Percentiles rank a stretch among this genome's conserved stretches.
phyloP scores from a whole-genome alignment of 1,140 invertebrate genomes.

The Zaprionus nigranus region DNA sequence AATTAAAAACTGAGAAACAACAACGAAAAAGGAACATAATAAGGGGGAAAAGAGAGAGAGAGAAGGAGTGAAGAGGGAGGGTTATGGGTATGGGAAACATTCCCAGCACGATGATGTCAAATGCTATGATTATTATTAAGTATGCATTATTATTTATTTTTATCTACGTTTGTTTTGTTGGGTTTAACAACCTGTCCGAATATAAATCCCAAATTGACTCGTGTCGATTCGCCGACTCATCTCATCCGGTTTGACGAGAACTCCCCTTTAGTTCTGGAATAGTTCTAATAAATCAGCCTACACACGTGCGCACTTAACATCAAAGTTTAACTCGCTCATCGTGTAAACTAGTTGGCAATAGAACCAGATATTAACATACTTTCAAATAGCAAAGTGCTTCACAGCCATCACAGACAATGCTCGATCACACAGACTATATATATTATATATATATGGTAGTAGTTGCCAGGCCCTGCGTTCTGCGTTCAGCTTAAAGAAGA shows the following conservation, averaged over 20 bases:
- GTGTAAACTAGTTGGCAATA: conserved; percentile 28
- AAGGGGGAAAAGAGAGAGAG: not conserved
- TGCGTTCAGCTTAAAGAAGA: conserved; percentile 31
- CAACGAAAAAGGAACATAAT: conserved; percentile 16
- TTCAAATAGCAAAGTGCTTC: conserved; percentile 29
- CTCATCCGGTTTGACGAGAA: conserved; percentile 47
- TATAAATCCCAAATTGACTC: conserved; percentile 6
- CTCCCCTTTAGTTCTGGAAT: conserved; percentile 5
- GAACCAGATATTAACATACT: conserved; percentile 17
- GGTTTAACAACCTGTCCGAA: conserved; percentile 50
- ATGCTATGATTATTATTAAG: conserved; percentile 37
- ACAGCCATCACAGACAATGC: conserved; percentile 6
- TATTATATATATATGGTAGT: not conserved
- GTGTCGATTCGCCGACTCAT: not conserved
- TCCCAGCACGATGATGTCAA: conserved; percentile 65
- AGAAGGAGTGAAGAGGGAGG: not conserved
- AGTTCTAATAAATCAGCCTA: conserved; percentile 6
- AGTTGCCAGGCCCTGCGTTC: not conserved
- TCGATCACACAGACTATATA: not conserved
- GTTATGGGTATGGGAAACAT: conserved; percentile 2
- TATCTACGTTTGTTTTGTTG: conserved; percentile 30
- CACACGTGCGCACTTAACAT: conserved; percentile 19
- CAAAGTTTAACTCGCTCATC: not conserved
- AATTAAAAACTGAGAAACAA: conserved; percentile 50
- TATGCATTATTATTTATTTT: conserved; percentile 28